Percentiles rank a stretch among this genome's conserved stretches.
Conservation (phyloP, 2,113 vertebrate species). For the Cettia cetti region DNA sequence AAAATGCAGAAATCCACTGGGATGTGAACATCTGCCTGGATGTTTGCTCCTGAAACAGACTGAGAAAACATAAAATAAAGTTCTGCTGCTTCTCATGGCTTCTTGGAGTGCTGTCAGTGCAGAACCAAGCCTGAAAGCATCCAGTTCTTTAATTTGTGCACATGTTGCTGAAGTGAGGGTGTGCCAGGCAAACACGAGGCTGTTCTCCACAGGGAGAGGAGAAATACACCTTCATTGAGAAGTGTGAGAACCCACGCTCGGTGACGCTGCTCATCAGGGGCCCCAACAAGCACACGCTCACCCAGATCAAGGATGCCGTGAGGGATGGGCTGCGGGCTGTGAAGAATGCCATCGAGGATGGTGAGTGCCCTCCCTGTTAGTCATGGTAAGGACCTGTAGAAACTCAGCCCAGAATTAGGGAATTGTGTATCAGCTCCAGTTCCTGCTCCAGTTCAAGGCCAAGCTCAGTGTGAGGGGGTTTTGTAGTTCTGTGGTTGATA, state of each 20-base stretch:
- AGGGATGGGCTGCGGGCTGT: slow-evolving; percentile 92
- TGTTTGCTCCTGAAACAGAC: neutral
- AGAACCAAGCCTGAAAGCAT: neutral
- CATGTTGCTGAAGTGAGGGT: neutral
- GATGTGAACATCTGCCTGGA: neutral
- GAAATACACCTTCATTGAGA: slow-evolving; percentile 95
- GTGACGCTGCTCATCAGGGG: slow-evolving; percentile 92
- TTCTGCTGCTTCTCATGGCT: neutral
- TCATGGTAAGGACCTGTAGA: rapidly evolving
- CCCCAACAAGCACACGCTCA: slow-evolving; percentile 95
- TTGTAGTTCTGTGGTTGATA: neutral
- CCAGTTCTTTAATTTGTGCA: rapidly evolving
- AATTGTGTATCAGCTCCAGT: slow-evolving; percentile 9
- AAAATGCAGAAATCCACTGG: neutral
- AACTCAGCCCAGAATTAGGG: neutral
- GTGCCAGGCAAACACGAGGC: rapidly evolving
- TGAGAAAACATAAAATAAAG: neutral
- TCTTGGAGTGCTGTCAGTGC: neutral
- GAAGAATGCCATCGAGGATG: slow-evolving; percentile 97
- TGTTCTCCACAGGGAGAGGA: slow-evolving; percentile 85
- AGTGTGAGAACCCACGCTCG: slow-evolving; percentile 92
- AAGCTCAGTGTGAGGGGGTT: neutral
- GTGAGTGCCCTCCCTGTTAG: slow-evolving; percentile 53
- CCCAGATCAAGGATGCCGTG: slow-evolving; percentile 94
- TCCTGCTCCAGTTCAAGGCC: neutral